These are phyloP conservation scores for Minunthozetes semirufus DNA, from an alignment of 2,888 invertebrate species.

Conservation along the genomic window DNA sequence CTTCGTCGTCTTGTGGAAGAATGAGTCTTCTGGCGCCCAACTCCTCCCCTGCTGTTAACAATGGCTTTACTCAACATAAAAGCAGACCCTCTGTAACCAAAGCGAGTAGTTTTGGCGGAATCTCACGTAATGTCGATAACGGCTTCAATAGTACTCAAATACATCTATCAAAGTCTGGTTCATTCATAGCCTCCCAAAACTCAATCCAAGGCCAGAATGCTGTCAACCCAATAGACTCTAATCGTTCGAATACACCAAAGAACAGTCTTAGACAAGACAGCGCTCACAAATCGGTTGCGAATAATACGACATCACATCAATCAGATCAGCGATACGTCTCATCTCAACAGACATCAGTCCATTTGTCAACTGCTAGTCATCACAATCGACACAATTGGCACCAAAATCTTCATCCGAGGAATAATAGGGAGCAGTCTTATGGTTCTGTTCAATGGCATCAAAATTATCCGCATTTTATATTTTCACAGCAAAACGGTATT, in stretches of 20 bases:
- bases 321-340: not conserved
- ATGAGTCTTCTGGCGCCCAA: not conserved
- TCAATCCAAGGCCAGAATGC: not conserved
- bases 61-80: constrained; percentile 19
- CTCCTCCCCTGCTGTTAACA: not conserved
- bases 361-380: constrained; percentile 9
- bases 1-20: not conserved
- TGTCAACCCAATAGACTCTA: not conserved
- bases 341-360: constrained; percentile 13
- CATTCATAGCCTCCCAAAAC: constrained; percentile 12
- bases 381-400: constrained; percentile 10
- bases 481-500: not conserved
- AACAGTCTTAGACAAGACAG: not conserved
- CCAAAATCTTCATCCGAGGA: not conserved
- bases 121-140: constrained; percentile 54
- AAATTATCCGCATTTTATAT: not conserved
- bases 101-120: constrained; percentile 81
- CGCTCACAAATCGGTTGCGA: not conserved
- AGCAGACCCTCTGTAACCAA: constrained; percentile 59
- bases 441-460: not conserved
- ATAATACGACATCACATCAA: not conserved
- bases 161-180: constrained; percentile 22
- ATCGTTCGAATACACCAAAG: constrained; percentile 10
- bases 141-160: constrained; percentile 53
- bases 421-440: not conserved